Evolutionary conservation across 2,888 invertebrate species (phyloP), one percentile per base, ranked within the genome.

Genomic region (Ophion ellenae): DNA sequence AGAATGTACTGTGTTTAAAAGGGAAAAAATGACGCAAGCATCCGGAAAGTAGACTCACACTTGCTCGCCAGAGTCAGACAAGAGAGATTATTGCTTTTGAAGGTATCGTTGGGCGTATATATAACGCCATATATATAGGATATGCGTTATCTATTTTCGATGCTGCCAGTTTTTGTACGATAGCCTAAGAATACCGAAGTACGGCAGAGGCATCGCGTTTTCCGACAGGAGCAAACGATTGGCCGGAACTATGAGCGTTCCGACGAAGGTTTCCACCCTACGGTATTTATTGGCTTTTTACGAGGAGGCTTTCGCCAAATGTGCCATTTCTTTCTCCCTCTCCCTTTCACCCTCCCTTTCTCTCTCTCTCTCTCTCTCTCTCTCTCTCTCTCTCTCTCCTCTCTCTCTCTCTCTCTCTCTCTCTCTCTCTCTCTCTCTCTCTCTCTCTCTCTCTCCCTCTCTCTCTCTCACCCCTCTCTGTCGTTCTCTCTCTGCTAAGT

Each of bases 271-370:
- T 82, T 87, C 83, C 88, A 89, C 87, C 86, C 86, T 78, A 88
- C 78, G 64, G 74, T 85, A 81, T 86, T 89, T 88, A 84, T 79
- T 76, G 83, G 88, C 90, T 87, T 87, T 90, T 90, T 83, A 83
- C 66, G 79, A 87, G 82, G 74, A 66, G 76, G 74, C 74, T 85
- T 84, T 79, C 84, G 81, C 76, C 79, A 76, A 82, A 79, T 73
- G 80, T 76, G 64, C 76, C 45, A 40, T 63, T 71, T 59, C 66
- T 75, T 53, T 45, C 53, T 28, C 64, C 2, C n/a, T 36, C 40
- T 17, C 40, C 10, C 61, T 57, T n/a, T 57, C n/a, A 6, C 40
- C 14, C 32, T 14, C 5, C 40, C 47, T 61, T n/a, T 53, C 71
- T 36, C 71, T 28, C 28, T 53, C 71, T 40, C 57, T 28, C 53